Evolutionary conservation across 2,888 invertebrate species (phyloP).

Genomic region (Ectobius pallidus): DNA sequence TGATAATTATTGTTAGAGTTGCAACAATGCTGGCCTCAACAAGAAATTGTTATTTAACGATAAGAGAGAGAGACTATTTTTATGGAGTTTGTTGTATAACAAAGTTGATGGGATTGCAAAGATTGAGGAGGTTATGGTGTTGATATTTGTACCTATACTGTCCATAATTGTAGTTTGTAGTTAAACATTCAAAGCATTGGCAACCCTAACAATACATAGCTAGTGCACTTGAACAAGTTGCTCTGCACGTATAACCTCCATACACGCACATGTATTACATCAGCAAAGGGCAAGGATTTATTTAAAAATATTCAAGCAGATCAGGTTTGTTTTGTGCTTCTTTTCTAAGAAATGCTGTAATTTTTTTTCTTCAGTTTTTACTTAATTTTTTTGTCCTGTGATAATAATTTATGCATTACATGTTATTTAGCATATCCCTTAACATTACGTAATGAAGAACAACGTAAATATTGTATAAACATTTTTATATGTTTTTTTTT

Average conservation of each 20-base stretch:
- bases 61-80: not conserved
- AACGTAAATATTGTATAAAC: too few species aligned
- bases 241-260: not conserved
- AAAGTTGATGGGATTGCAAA: not conserved
- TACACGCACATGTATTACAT: not conserved
- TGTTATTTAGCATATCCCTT: too few species aligned
- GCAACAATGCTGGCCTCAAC: not conserved
- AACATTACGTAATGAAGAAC: too few species aligned
- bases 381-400: constrained; percentile 20
- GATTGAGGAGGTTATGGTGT: not conserved
- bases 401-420: not conserved
- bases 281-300: not conserved
- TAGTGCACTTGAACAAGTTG: not conserved
- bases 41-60: not conserved
- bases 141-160: not conserved
- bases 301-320: not conserved
- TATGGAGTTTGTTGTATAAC: not conserved
- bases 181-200: not conserved
- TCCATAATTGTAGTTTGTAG: not conserved
- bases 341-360: not conserved
- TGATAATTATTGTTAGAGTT: not conserved
- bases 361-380: constrained; percentile 4
- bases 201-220: not conserved
- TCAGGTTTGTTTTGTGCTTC: not conserved
- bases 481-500: too few species aligned